Conservation (phyloP, 2,888 invertebrate genomes). For the Cryptocephalus primarius region DNA sequence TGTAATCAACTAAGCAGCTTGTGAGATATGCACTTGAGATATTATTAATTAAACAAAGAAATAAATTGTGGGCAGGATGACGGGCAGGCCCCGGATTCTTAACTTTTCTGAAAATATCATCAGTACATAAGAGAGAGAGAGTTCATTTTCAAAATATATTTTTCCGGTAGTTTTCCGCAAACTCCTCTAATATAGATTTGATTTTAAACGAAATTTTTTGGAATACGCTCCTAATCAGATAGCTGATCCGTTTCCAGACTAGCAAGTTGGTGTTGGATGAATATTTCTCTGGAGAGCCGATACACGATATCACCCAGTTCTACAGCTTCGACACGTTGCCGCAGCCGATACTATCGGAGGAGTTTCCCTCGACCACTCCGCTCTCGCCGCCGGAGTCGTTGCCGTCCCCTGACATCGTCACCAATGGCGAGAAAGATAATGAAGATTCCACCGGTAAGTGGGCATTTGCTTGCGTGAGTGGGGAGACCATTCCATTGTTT, state of each 20-base stretch:
- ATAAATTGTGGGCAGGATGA: too few species aligned
- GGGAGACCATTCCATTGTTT: conserved; percentile 4
- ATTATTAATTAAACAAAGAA: too few species aligned
- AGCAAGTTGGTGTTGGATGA: conserved; percentile 82
- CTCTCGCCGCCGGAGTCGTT: conserved; percentile 30
- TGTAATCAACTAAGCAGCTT: too few species aligned
- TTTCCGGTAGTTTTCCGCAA: too few species aligned
- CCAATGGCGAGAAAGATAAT: conserved; percentile 15
- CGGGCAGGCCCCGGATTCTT: too few species aligned
- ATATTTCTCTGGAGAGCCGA: conserved; percentile 51
- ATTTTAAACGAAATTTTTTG: too few species aligned
- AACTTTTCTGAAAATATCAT: too few species aligned
- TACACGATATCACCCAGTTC: conserved; percentile 34
- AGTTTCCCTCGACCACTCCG: conserved; percentile 19
- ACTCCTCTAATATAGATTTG: too few species aligned
- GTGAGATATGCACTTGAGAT: too few species aligned
- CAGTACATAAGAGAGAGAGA: too few species aligned
- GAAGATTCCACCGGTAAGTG: background rate
- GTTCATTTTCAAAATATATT: too few species aligned
- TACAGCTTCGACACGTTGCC: conserved; percentile 36
- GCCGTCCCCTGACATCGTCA: conserved; percentile 25
- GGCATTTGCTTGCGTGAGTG: background rate
- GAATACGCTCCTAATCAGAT: too few species aligned
- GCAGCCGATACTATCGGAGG: conserved; percentile 26
- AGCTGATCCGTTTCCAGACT: conserved; percentile 54